Conservation (phyloP, 2,113 vertebrate genomes). For the Acanthisitta chloris region DNA sequence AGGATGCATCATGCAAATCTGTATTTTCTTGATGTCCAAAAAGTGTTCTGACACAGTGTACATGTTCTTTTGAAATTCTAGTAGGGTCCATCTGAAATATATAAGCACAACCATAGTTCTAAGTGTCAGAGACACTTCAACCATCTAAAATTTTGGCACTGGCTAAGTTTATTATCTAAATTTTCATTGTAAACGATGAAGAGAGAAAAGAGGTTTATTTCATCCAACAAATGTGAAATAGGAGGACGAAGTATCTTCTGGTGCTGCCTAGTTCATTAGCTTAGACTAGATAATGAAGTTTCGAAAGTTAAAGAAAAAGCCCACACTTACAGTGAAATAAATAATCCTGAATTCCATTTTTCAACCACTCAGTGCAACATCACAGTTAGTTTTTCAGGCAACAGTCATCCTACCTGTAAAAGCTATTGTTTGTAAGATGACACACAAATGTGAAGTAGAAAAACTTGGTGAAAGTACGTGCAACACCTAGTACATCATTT, state of each 20-base stretch:
- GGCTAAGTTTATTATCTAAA: not conserved
- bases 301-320: not conserved
- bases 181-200: not conserved
- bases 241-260: not conserved
- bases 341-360: not conserved
- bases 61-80: slow-evolving; percentile 76
- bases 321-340: not conserved
- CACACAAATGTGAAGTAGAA: not conserved
- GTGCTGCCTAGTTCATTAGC: not conserved
- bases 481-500: not conserved
- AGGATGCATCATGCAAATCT: slow-evolving; percentile 65
- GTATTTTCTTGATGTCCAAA: slow-evolving; percentile 68
- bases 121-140: not conserved
- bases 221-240: not conserved
- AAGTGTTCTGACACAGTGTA: slow-evolving; percentile 74
- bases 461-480: not conserved
- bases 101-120: not conserved
- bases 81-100: slow-evolving; percentile 76
- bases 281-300: not conserved
- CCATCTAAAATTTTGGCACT: not conserved
- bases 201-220: not conserved
- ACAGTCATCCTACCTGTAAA: not conserved
- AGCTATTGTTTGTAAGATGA: not conserved
- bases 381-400: not conserved
- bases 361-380: not conserved